Percentiles rank a stretch among this genome's conserved stretches.
Conservation (phyloP, 2,797 vertebrate species). For the Mormyrops boulengeri region DNA sequence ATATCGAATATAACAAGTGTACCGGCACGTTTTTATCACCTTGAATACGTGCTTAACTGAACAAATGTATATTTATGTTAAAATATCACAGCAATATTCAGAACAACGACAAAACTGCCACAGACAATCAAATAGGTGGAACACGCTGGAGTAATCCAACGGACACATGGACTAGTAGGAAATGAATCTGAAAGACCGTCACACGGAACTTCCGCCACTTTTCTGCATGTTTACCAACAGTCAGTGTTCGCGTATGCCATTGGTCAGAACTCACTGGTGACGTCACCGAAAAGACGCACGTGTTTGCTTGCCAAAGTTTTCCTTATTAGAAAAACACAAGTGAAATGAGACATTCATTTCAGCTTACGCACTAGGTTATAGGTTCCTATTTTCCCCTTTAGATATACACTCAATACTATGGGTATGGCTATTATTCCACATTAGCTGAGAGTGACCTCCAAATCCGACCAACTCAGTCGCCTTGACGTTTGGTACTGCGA, state of each 20-base stretch:
- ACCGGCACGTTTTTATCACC: background rate
- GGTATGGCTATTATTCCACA: background rate
- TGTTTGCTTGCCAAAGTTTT: slow-evolving; percentile 30
- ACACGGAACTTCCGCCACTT: slow-evolving; percentile 16
- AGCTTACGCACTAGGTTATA: background rate
- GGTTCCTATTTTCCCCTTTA: background rate
- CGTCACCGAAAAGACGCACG: slow-evolving; percentile 44
- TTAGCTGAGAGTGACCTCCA: slow-evolving; percentile 36
- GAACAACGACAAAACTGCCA: background rate
- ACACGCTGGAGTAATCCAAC: background rate
- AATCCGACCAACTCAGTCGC: slow-evolving; percentile 27
- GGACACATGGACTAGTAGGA: background rate
- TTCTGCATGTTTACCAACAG: slow-evolving; percentile 65
- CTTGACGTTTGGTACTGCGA: slow-evolving; percentile 38
- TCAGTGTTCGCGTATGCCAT: slow-evolving; percentile 42
- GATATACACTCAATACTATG: background rate
- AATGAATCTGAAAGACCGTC: background rate
- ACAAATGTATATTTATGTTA: background rate
- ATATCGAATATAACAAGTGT: background rate
- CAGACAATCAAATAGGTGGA: background rate
- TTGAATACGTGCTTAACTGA: background rate
- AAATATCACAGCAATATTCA: background rate
- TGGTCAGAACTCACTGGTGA: slow-evolving; percentile 31
- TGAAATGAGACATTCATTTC: background rate
- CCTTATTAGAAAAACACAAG: background rate